Evolutionary conservation across 1,140 invertebrate species (phyloP), one percentile per base, ranked within the genome.

Genomic region (Panulirus ornatus): DNA sequence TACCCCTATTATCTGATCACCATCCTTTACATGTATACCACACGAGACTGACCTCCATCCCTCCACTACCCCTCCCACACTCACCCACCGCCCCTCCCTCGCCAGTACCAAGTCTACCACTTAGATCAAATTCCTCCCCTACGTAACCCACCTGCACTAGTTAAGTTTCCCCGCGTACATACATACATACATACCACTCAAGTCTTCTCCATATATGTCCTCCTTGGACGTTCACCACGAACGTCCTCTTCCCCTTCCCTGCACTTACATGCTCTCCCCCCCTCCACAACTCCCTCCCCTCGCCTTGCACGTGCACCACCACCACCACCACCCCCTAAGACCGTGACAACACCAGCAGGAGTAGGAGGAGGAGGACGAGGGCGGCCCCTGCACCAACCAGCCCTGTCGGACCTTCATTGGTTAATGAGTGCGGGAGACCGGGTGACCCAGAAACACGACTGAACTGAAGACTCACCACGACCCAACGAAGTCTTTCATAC

Each of bases 401-500:
- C 78, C 42, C 58, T 34, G n/a, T 58, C 47, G 38, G 30, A 19
- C 30, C 78, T 40, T 81, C 38, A 81, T 81, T 81, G 78, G 78
- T 81, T 81, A 81, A 81, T 81, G 78, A 81, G 51, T 81, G n/a
- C 14, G 38, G 47, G 47, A 54, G 78, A 47, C 51, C 27, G 44
- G 47, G 19, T 81, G 78, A 81, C 78, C 78, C 42, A 81, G 47
- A 58, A 58, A 54, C 51, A 81, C 51, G 36, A 30, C 27, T 27
- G 54, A 58, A 22, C 14, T 58, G 54, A 58, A 58, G 54, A 22
- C 14, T n/a, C n/a, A n/a, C n/a, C n/a, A n/a, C n/a, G n/a, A n/a
- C n/a, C n/a, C n/a, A n/a, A n/a, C n/a, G n/a, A n/a, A n/a, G n/a
- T n/a, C n/a, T n/a, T n/a, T n/a, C n/a, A n/a, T n/a, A n/a, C n/a